Conservation (phyloP, 1,140 invertebrate genomes). For the Diorhabda sublineata region DNA sequence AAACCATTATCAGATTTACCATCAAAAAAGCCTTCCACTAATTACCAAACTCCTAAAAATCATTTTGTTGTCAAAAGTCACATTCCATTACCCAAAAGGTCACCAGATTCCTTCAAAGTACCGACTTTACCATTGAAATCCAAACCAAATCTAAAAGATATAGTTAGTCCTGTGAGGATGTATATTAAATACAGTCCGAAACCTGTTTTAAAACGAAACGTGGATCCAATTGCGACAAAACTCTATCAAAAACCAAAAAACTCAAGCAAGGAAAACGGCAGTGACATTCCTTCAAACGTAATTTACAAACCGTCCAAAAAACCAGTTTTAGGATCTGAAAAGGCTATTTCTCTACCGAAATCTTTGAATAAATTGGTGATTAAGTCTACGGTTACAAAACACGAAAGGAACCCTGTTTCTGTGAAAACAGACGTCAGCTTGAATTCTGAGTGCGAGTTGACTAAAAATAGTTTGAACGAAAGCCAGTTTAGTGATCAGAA, state of each 20-base stretch:
- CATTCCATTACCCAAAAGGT: conserved; percentile 3
- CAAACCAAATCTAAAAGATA: conserved; percentile 4
- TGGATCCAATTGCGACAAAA: neutral
- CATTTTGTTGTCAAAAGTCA: neutral
- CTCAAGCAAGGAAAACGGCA: conserved; percentile 9
- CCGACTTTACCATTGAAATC: conserved; percentile 8
- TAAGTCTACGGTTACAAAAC: conserved; percentile 7
- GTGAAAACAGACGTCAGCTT: neutral
- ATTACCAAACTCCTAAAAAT: neutral
- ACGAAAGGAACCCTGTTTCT: neutral
- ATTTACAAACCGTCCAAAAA: conserved; percentile 16
- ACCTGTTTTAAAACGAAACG: conserved; percentile 11
- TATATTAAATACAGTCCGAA: conserved; percentile 18
- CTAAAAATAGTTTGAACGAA: neutral
- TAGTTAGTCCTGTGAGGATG: conserved; percentile 13
- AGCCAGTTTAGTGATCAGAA: neutral
- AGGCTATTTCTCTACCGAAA: conserved; percentile 3
- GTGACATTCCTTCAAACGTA: conserved; percentile 1
- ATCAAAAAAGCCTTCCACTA: neutral
- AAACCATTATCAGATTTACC: neutral
- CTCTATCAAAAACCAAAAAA: neutral
- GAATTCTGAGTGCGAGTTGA: neutral
- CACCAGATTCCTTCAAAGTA: conserved; percentile 17
- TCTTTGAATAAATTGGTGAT: conserved; percentile 12
- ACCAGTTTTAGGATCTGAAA: conserved; percentile 4